phyloP scores from a whole-genome alignment of 2,888 invertebrate species.

The Mylabris sibirica region DNA sequence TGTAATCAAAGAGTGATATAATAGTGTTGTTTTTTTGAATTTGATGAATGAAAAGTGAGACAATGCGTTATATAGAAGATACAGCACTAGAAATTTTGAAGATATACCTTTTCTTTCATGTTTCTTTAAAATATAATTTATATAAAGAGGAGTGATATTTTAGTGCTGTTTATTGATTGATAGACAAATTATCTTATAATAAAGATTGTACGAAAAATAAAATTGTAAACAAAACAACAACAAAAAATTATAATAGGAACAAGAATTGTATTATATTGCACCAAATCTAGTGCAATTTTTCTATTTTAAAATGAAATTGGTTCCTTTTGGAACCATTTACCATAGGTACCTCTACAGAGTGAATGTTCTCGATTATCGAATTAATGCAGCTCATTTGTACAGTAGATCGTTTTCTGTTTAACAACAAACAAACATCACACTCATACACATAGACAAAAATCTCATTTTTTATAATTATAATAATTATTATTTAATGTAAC shows the following conservation, averaged over 20 bases:
- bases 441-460: not conserved
- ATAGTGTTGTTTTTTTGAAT: conserved; percentile 18
- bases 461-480: not conserved
- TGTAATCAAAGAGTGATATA: conserved; percentile 39
- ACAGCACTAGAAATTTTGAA: conserved; percentile 4
- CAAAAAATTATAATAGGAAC: conserved; percentile 23
- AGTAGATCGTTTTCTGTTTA: conserved; percentile 44
- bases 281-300: conserved; percentile 53
- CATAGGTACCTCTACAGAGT: conserved; percentile 60
- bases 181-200: conserved; percentile 22
- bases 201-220: conserved; percentile 17
- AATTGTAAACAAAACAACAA: conserved; percentile 18
- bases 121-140: no score
- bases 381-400: conserved; percentile 58
- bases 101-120: conserved; percentile 32
- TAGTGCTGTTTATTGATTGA: conserved; percentile 36
- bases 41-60: not conserved
- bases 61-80: not conserved
- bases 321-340: conserved; percentile 58
- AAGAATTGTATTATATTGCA: conserved; percentile 43
- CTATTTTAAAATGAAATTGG: conserved; percentile 42
- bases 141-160: conserved; percentile 24
- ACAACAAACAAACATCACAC: conserved; percentile 34
- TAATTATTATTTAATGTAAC: not conserved
- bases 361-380: conserved; percentile 55